Evolutionary conservation across 2,113 vertebrate genomes (phyloP).

Genomic region (Laticauda laticaudata): DNA sequence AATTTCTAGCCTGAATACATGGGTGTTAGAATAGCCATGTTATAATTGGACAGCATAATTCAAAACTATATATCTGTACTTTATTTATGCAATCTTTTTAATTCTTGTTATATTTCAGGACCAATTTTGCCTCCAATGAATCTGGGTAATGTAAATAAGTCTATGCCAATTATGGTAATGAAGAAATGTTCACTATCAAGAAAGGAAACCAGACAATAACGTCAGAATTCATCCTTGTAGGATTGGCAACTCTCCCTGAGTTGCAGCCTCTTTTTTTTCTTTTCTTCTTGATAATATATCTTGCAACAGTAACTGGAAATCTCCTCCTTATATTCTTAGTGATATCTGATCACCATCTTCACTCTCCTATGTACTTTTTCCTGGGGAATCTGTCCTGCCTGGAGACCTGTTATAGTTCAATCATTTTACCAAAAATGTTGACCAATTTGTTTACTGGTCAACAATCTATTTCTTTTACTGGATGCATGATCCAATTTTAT

Average conservation of each 20-base stretch:
- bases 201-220: background rate
- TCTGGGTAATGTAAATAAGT: background rate
- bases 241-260: background rate
- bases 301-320: background rate
- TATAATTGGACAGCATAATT: background rate
- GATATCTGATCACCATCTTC: background rate
- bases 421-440: background rate
- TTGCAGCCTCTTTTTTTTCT: background rate
- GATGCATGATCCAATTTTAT: slow-evolving; percentile 62
- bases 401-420: background rate
- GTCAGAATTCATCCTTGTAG: background rate
- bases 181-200: background rate
- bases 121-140: background rate
- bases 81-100: background rate
- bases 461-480: slow-evolving; percentile 43
- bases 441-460: background rate
- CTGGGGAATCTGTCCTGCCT: background rate
- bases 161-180: background rate
- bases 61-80: background rate
- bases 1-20: background rate
- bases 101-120: background rate
- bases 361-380: background rate
- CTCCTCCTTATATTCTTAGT: background rate
- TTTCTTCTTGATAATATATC: background rate
- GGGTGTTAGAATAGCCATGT: background rate